Evolutionary conservation across 2,888 invertebrate species (phyloP).

Genomic region (Agrotis ipsilon): DNA sequence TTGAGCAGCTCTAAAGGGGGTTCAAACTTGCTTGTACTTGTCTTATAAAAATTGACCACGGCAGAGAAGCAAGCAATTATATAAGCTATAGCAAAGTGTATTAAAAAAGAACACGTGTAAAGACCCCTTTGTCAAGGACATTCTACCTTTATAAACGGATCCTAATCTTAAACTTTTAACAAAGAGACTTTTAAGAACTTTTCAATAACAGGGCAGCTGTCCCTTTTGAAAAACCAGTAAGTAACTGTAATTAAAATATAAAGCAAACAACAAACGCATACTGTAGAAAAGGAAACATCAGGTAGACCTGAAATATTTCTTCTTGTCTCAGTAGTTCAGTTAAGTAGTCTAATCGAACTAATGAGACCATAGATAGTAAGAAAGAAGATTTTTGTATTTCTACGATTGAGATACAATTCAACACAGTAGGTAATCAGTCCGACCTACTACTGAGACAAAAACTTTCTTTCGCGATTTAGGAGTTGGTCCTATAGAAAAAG

Average conservation of each 20-base stretch:
- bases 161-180: neutral
- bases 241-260: neutral
- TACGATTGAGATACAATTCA: no score
- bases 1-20: neutral
- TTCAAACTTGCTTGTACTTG: neutral
- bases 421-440: no score
- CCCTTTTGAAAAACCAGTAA: neutral
- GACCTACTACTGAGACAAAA: no score
- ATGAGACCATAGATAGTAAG: no score
- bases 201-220: slow-evolving; percentile 20
- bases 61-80: neutral
- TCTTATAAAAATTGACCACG: neutral
- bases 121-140: neutral
- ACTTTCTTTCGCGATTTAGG: no score
- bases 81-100: neutral
- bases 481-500: neutral
- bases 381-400: no score
- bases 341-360: no score
- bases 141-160: neutral
- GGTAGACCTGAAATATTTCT: neutral
- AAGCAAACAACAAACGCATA: neutral
- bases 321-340: no score
- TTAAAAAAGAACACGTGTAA: neutral
- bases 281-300: neutral
- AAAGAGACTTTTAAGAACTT: slow-evolving; percentile 20